These are phyloP conservation scores for Trichopoda pennipes DNA, from an alignment of 2,888 invertebrate genomes.

Conservation along the genomic window DNA sequence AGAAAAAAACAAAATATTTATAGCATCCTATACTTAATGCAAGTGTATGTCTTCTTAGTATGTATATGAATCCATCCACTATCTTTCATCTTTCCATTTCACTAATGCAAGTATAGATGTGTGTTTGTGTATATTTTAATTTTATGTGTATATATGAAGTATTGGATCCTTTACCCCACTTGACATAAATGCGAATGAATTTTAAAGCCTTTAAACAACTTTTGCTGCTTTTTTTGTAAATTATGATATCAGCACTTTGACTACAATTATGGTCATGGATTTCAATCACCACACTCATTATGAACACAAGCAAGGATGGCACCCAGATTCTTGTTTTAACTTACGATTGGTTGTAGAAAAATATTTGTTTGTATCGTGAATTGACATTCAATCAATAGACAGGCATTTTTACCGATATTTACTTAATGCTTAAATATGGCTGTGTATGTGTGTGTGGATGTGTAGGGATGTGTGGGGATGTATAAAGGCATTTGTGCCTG, in stretches of 20 bases:
- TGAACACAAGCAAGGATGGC: slow-evolving; percentile 21
- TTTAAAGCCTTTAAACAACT: slow-evolving; percentile 66
- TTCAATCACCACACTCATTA: slow-evolving; percentile 20
- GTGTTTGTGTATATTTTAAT: not conserved
- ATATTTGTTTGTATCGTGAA: slow-evolving; percentile 40
- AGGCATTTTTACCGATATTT: slow-evolving; percentile 32
- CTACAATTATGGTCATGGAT: slow-evolving; percentile 65
- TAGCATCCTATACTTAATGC: slow-evolving; percentile 22
- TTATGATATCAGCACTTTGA: slow-evolving; percentile 62
- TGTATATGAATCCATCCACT: not conserved
- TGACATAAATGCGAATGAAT: slow-evolving; percentile 68
- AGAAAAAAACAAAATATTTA: slow-evolving; percentile 40
- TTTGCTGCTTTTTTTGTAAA: slow-evolving; percentile 32
- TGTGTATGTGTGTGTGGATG: not conserved
- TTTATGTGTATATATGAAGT: slow-evolving; percentile 8
- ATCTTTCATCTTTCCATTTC: slow-evolving; percentile 11
- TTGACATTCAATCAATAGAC: slow-evolving; percentile 61
- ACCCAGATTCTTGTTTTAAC: not conserved
- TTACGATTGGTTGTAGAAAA: slow-evolving; percentile 5
- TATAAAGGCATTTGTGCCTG: not conserved
- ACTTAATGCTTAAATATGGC: slow-evolving; percentile 18
- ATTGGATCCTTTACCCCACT: slow-evolving; percentile 52
- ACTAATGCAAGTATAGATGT: not conserved
- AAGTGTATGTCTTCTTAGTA: not conserved
- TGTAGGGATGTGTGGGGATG: not conserved